Evolutionary conservation across 1,140 invertebrate genomes (phyloP).

Genomic region (Penaeus indicus): DNA sequence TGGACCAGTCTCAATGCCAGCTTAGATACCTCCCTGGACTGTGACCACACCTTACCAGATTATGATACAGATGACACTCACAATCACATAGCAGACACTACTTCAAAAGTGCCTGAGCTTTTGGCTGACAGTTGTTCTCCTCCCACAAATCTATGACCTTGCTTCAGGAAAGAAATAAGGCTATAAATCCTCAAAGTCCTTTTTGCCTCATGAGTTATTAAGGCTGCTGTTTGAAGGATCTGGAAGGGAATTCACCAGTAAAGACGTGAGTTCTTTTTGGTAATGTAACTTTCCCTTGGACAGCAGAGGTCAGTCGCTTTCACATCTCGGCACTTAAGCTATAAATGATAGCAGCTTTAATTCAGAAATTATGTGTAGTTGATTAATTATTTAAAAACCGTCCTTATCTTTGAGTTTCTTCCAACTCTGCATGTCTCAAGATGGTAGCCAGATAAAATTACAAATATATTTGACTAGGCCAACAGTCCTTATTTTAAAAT

Average conservation of each 20-base stretch:
- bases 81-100: slow-evolving; percentile 42
- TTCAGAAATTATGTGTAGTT: slow-evolving; percentile 52
- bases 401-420: slow-evolving; percentile 56
- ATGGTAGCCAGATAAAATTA: slow-evolving; percentile 1
- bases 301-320: slow-evolving; percentile 35
- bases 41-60: slow-evolving; percentile 54
- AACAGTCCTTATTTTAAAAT: neutral
- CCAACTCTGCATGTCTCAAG: slow-evolving; percentile 15
- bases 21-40: slow-evolving; percentile 56
- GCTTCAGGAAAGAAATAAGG: slow-evolving; percentile 53
- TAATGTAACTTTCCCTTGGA: slow-evolving; percentile 39
- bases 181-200: slow-evolving; percentile 37
- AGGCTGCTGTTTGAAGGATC: slow-evolving; percentile 1
- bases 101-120: slow-evolving; percentile 33
- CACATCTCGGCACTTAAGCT: slow-evolving; percentile 10
- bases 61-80: slow-evolving; percentile 50
- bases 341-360: slow-evolving; percentile 58
- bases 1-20: slow-evolving; percentile 59
- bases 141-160: slow-evolving; percentile 59
- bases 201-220: neutral
- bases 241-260: neutral
- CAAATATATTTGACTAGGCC: slow-evolving; percentile 2
- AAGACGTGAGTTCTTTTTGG: slow-evolving; percentile 19
- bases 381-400: slow-evolving; percentile 61
- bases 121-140: slow-evolving; percentile 39